Percentiles rank a stretch among this genome's conserved stretches.
Evolutionary conservation across 1,140 invertebrate species (phyloP).

Genomic region (Drosophila takahashii): DNA sequence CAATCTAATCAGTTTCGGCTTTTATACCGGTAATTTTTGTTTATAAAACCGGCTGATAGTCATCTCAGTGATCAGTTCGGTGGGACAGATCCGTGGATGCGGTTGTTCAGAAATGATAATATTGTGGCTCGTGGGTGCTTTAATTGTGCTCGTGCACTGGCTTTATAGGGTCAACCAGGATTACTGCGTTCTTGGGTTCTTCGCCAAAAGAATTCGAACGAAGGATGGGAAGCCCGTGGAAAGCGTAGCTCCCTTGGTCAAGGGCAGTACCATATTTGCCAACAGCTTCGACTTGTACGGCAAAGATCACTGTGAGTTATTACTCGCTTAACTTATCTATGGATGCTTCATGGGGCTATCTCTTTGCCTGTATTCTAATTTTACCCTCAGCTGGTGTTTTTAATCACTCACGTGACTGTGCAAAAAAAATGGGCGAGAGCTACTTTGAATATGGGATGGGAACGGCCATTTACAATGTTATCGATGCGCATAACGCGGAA

Average conservation of each 20-base stretch:
- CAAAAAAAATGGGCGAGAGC: slow-evolving; percentile 38
- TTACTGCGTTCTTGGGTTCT: slow-evolving; percentile 54
- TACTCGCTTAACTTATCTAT: background rate
- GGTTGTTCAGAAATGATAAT: slow-evolving; percentile 9
- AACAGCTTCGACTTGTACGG: slow-evolving; percentile 55
- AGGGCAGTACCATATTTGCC: slow-evolving; percentile 56
- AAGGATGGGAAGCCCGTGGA: slow-evolving; percentile 50
- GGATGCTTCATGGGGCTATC: background rate
- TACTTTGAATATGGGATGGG: slow-evolving; percentile 61
- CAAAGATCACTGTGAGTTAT: slow-evolving; percentile 43
- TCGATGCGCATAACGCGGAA: slow-evolving; percentile 62
- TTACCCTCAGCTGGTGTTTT: slow-evolving; percentile 40
- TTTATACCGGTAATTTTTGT: slow-evolving; percentile 1
- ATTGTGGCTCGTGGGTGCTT: slow-evolving; percentile 23
- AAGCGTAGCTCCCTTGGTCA: slow-evolving; percentile 35
- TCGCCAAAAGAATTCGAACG: slow-evolving; percentile 38
- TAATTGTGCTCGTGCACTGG: slow-evolving; percentile 35
- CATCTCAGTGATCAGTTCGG: slow-evolving; percentile 4
- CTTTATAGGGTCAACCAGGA: slow-evolving; percentile 56
- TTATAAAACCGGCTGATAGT: slow-evolving; percentile 5
- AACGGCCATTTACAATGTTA: slow-evolving; percentile 56
- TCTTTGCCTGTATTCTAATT: background rate
- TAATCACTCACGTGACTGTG: slow-evolving; percentile 12
- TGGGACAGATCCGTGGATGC: background rate
- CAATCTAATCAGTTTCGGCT: slow-evolving; percentile 22